Percentiles rank a stretch among this genome's conserved stretches.
Evolutionary conservation across 1,140 invertebrate species (phyloP).

Genomic region (Tetramorium alpestre): DNA sequence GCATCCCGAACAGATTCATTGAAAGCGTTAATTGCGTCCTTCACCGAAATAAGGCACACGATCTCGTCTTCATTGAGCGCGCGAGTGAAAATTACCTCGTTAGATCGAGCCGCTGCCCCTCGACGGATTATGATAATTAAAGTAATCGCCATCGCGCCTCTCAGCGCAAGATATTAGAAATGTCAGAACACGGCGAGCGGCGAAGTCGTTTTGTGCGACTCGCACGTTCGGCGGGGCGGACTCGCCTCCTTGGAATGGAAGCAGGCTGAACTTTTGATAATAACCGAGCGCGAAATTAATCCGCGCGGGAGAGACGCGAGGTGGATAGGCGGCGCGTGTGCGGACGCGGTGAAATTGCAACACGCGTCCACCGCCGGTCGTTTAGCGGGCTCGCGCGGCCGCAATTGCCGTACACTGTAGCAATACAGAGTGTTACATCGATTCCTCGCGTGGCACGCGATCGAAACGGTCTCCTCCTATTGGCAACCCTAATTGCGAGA

Average conservation of each 20-base stretch:
- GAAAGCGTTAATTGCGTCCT: constrained; percentile 49
- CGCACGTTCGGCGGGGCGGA: background rate
- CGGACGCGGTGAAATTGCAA: constrained; percentile 34
- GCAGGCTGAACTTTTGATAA: constrained; percentile 49
- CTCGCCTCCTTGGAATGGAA: background rate
- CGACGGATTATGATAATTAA: constrained; percentile 59
- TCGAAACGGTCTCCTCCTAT: constrained; percentile 67
- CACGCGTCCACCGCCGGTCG: constrained; percentile 47
- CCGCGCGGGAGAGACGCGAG: too few species aligned
- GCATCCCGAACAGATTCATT: background rate
- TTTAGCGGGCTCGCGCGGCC: constrained; percentile 41
- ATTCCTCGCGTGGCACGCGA: constrained; percentile 67
- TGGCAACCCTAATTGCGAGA: constrained; percentile 71
- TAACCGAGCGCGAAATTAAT: constrained; percentile 46
- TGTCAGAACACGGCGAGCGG: constrained; percentile 12
- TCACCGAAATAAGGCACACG: constrained; percentile 39
- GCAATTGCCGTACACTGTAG: constrained; percentile 71
- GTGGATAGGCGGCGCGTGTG: constrained; percentile 1
- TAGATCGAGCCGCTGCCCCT: constrained; percentile 26
- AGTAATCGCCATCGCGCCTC: constrained; percentile 41
- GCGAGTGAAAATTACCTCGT: constrained; percentile 52
- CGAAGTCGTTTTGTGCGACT: background rate
- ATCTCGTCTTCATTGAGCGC: constrained; percentile 45
- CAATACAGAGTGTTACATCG: constrained; percentile 68
- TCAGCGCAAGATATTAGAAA: constrained; percentile 15